phyloP scores from a whole-genome alignment of 2,797 vertebrate genomes.

The Orientallactaga sibirica region DNA sequence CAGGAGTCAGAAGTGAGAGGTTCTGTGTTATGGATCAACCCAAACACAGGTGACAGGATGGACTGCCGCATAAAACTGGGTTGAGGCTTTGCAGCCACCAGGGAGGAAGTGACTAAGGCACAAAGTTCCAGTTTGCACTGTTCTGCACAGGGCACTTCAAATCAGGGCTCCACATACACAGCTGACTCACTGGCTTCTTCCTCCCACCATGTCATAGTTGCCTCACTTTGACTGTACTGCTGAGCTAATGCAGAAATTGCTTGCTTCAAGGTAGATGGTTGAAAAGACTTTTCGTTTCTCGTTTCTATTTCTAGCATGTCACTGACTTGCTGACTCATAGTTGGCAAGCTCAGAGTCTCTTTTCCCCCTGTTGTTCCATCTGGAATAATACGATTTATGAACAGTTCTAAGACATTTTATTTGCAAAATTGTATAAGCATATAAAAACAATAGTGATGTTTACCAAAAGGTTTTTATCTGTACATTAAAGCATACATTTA shows the following conservation, averaged over 20 bases:
- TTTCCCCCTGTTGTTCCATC: constrained; percentile 7
- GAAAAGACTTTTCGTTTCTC: constrained; percentile 48
- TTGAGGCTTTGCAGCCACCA: not conserved
- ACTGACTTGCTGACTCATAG: constrained; percentile 75
- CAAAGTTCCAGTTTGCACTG: not conserved
- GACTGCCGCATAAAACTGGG: not conserved
- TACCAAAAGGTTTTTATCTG: constrained; percentile 56
- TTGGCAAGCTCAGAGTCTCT: constrained; percentile 68
- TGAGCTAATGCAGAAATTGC: not conserved
- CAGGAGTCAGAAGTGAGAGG: not conserved
- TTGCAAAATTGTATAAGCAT: constrained; percentile 53
- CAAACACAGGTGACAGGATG: not conserved
- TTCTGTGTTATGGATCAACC: constrained; percentile 34
- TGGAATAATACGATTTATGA: constrained; percentile 51
- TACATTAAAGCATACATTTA: constrained; percentile 51
- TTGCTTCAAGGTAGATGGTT: constrained; percentile 53
- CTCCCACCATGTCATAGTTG: not conserved
- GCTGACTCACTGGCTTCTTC: constrained; percentile 54
- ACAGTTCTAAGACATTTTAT: constrained; percentile 53
- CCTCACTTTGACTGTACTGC: not conserved
- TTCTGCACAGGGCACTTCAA: constrained; percentile 16
- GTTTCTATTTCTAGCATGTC: constrained; percentile 67
- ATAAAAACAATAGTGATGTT: constrained; percentile 34
- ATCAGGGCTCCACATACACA: not conserved
- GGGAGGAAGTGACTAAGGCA: constrained; percentile 62